A percentile compares a stretch with the other conserved stretches of the same genome.
These are phyloP conservation scores for Drosophila monieri DNA, from an alignment of 2,888 invertebrate species.

Conservation along the genomic window DNA sequence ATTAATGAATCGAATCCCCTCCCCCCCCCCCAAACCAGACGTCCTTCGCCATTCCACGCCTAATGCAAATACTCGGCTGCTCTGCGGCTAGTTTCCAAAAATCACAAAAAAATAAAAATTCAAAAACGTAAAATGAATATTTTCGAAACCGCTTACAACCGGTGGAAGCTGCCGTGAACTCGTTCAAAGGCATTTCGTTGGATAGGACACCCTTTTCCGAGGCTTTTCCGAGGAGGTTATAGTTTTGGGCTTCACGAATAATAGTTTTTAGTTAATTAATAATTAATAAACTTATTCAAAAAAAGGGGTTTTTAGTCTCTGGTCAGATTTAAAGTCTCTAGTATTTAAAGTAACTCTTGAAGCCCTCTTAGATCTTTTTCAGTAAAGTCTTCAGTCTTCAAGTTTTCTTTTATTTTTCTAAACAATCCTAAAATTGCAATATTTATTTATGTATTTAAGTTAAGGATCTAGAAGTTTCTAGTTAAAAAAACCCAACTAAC, in stretches of 20 bases:
- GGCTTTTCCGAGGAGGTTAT: constrained; percentile 13
- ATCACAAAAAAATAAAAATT: constrained; percentile 1
- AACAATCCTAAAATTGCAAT: too few relatives aligned
- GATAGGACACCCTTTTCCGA: constrained; percentile 3
- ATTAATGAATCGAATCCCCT: constrained; percentile 67
- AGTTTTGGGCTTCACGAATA: too few relatives aligned
- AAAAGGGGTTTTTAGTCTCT: too few relatives aligned
- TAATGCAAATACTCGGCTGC: constrained; percentile 64
- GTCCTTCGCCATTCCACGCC: constrained; percentile 57
- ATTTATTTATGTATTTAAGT: too few relatives aligned
- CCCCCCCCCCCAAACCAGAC: constrained; percentile 8
- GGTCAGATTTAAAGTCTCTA: too few relatives aligned
- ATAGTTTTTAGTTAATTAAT: neutral
- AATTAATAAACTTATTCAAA: too few relatives aligned
- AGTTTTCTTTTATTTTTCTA: too few relatives aligned
- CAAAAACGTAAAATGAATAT: constrained; percentile 5
- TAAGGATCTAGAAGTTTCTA: too few relatives aligned
- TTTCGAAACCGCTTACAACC: constrained; percentile 37
- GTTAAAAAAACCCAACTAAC: too few relatives aligned
- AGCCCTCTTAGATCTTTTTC: too few relatives aligned
- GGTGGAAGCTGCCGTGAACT: constrained; percentile 37
- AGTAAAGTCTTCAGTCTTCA: too few relatives aligned
- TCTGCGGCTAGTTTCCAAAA: constrained; percentile 38
- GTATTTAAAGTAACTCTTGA: too few relatives aligned
- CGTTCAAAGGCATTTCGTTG: neutral